A percentile compares a stretch with the other conserved stretches of the same genome.
Evolutionary conservation across 2,113 vertebrate species (phyloP).

Genomic region (Rhagologus leucostigma): DNA sequence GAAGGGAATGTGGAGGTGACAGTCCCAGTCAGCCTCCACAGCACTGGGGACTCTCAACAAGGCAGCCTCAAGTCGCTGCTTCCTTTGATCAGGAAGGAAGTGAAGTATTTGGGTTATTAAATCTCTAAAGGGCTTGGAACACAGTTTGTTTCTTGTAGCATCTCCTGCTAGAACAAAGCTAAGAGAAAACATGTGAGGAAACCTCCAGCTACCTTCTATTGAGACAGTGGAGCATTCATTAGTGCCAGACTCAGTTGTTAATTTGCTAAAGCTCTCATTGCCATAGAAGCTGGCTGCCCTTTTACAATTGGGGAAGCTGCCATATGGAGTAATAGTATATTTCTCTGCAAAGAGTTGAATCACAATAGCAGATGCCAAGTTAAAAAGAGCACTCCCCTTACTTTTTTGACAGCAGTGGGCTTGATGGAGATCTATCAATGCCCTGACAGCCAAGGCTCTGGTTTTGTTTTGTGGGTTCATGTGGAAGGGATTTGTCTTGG

Average conservation of each 20-base stretch:
- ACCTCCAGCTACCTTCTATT: conserved; percentile 17
- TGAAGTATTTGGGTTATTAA: conserved; percentile 41
- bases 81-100: conserved; percentile 17
- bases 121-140: not conserved
- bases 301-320: conserved; percentile 58
- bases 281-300: conserved; percentile 53
- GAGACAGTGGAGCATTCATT: conserved; percentile 40
- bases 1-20: not conserved
- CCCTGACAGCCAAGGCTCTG: conserved; percentile 25
- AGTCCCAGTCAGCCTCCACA: not conserved
- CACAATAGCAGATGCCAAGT: conserved; percentile 61
- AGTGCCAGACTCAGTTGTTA: conserved; percentile 42
- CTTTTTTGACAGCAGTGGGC: conserved; percentile 56
- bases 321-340: conserved; percentile 64
- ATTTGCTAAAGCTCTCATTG: conserved; percentile 51
- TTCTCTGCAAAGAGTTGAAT: conserved; percentile 66
- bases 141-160: conserved; percentile 16
- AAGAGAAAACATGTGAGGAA: conserved; percentile 15
- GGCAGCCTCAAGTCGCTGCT: not conserved
- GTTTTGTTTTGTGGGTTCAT: not conserved
- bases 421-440: conserved; percentile 59
- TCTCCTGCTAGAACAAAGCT: conserved; percentile 46
- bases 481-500: not conserved
- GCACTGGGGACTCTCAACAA: not conserved
- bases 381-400: conserved; percentile 63